Conservation (phyloP, 2,797 vertebrate species). For the Galaxias olidus region DNA sequence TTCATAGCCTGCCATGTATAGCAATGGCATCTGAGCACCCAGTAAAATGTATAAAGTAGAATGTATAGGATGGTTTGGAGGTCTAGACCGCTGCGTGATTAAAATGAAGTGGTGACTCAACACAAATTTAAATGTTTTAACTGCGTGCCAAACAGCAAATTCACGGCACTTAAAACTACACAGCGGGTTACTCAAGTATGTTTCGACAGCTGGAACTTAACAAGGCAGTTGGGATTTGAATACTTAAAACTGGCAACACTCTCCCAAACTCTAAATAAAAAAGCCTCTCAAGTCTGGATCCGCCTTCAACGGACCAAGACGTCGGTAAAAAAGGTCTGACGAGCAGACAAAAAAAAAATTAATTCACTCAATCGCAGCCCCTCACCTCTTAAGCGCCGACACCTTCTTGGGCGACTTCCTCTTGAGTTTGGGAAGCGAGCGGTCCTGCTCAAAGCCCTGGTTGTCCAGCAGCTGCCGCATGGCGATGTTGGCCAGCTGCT, state of each 20-base stretch:
- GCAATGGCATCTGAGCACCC: no score
- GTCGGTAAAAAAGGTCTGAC: not conserved
- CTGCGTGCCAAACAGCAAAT: not conserved
- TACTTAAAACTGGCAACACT: not conserved
- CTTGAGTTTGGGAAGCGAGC: conserved; percentile 93
- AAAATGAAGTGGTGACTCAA: conserved; percentile 3
- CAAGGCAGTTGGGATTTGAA: conserved; percentile 3
- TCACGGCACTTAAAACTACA: conserved; percentile 1
- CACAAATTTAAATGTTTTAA: conserved; percentile 3
- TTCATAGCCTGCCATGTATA: no score
- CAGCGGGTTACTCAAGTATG: not conserved
- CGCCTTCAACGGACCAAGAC: not conserved
- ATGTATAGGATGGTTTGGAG: no score
- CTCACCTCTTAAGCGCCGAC: conserved; percentile 92
- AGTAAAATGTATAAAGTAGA: no score
- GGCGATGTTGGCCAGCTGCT: conserved; percentile 98
- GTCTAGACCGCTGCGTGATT: conserved; percentile 2
- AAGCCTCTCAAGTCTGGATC: not conserved
- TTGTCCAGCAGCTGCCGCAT: conserved; percentile 98
- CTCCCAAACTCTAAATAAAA: not conserved
- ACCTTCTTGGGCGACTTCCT: conserved; percentile 96
- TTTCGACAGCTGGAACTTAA: not conserved
- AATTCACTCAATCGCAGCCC: not conserved
- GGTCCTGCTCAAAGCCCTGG: conserved; percentile 94
- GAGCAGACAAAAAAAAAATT: not conserved